Evolutionary conservation across 2,113 vertebrate species (phyloP), one percentile per base, ranked within the genome.

Genomic region (Campylorhamphus procurvoides): DNA sequence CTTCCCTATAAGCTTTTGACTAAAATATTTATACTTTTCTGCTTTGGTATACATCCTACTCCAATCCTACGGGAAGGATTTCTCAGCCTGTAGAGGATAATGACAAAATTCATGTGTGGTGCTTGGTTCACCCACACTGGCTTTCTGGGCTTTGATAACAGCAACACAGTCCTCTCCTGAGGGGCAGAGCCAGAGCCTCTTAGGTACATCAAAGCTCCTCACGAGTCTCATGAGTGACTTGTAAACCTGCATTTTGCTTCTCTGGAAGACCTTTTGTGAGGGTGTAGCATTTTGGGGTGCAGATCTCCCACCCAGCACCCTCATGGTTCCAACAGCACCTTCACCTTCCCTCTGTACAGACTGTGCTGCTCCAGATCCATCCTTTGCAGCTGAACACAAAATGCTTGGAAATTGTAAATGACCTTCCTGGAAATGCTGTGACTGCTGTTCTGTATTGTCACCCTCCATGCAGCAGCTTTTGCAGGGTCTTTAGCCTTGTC

Each of bases 11-110:
- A 87, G 73, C 64, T 84, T 95, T 90, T 93, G 76, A 88, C 64
- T 87, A 84, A 97, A 95, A 97, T 96, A 97, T 93, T 97, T 96
- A 92, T 96, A 75, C 87, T 93, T 93, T 91, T 59, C 67, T 94
- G 93, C 89, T 93, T 93, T 89, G 83, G 67, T 95, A 81, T 75
- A 84, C 83, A 87, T 92, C 93, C 96, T 87, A 71, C 83, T 92
- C 33, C 1, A 12, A 46, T 92, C 79, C 83, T 92, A 46, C 8
- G 0, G 78, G 76, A 76, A 94, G 85, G 64, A 78, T 93, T 94
- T 94, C 56, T 93, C 80, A 93, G 76, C 56, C 68, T 37, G 52
- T 12, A 42, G 52, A 92, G 37, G 77, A 28, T 92, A 80, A 81
- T 78, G 56, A 50, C 60, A 84, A 78, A 68, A 55, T 31, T 35